A percentile compares a stretch with the other conserved stretches of the same genome.
These are phyloP conservation scores for Pomacea maculata DNA, from an alignment of 1,140 invertebrate genomes.

Conservation along the genomic window DNA sequence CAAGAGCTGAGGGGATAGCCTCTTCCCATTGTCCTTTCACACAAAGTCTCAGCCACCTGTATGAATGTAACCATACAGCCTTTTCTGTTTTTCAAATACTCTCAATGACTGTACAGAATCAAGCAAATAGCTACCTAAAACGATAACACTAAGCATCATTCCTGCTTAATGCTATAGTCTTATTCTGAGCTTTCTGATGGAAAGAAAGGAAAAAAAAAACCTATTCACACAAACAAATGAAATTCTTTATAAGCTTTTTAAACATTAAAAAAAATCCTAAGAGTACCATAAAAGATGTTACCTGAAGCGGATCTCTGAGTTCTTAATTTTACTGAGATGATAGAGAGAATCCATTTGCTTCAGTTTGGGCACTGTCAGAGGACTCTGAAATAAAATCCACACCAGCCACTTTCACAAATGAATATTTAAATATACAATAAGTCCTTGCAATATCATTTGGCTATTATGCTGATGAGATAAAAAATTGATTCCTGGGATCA, in stretches of 20 bases:
- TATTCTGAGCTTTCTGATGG: too few relatives aligned
- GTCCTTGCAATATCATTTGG: too few relatives aligned
- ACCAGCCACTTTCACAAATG: too few relatives aligned
- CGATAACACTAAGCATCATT: too few relatives aligned
- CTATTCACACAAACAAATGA: neutral
- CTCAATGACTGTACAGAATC: too few relatives aligned
- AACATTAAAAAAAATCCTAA: neutral
- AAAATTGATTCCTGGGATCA: neutral
- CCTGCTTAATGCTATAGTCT: too few relatives aligned
- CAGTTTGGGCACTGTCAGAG: slow-evolving; percentile 71
- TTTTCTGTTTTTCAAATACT: too few relatives aligned
- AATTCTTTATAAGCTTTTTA: neutral
- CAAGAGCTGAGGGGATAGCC: slow-evolving; percentile 73
- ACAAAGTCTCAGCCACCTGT: slow-evolving; percentile 80
- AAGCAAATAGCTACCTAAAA: too few relatives aligned
- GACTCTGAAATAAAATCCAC: slow-evolving; percentile 49
- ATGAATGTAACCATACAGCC: neutral
- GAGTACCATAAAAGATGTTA: slow-evolving; percentile 41
- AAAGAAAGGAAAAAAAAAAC: neutral
- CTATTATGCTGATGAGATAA: too few relatives aligned
- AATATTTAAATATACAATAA: too few relatives aligned
- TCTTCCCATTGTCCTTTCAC: slow-evolving; percentile 77
- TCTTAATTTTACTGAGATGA: slow-evolving; percentile 74
- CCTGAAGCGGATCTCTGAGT: slow-evolving; percentile 80
- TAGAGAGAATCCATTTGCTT: slow-evolving; percentile 76